Base-by-base conservation (phyloP, 2,113 vertebrate genomes). In the Mirounga angustirostris region DNA sequence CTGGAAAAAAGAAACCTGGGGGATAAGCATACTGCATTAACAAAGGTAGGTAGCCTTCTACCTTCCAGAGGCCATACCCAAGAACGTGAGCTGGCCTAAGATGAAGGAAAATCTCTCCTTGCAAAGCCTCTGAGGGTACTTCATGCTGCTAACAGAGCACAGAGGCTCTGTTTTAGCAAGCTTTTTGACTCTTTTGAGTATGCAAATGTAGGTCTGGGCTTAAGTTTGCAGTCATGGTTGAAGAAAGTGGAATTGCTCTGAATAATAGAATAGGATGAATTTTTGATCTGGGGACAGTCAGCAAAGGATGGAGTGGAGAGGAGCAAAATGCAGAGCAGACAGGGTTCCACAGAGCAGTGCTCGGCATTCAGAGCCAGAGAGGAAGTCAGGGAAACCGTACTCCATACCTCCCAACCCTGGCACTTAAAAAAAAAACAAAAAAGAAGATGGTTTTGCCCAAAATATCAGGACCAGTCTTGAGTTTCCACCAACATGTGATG, bases 191-290 rank as follows among this genome's bases (percentile, higher is more conserved):
- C 61, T 40, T 91, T 43, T 1, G 21, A 54, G 58, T 86, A 59
- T 54, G 10, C 11, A 50, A 65, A 87, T 65, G 10, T 19, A 91
- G 73, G 36, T 58, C 74, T 56, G 36, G 28, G 61, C 13, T 56
- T 58, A 30, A 36, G 30, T 87, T 46, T 73, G 30, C n/a, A 21
- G n/a, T 28, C 46, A 67, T 50, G 73, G 30, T 61, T 91, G 46
- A 73, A 50, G 18, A 81, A 81, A 65, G 30, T 22, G 40, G 58
- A 87, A 82, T 50, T 82, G 56, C 46, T 65, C 81, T 91, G 73
- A 94, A 81, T 58, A 5, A 86, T 30, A 79, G 18, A 93, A 65
- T 11, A 50, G 56, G 58, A 74, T 40, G 13, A 74, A 76, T 50
- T 86, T 63, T 86, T 79, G 18, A 86, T 50, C 18, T 50, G 63